Conservation (phyloP, 1,140 invertebrate species). For the Drosophila obscura region DNA sequence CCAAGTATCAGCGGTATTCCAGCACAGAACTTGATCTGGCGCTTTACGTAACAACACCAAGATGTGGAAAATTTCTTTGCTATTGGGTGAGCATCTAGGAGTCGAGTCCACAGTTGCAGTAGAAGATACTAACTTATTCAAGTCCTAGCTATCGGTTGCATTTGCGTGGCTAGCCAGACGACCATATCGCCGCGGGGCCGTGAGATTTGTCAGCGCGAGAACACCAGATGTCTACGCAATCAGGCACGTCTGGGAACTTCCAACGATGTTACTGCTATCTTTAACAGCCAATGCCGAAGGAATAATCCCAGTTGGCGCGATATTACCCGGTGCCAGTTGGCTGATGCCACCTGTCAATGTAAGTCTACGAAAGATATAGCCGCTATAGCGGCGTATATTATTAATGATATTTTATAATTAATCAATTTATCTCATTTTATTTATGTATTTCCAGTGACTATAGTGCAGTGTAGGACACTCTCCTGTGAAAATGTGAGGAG, state of each 20-base stretch:
- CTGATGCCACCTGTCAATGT: slow-evolving; percentile 43
- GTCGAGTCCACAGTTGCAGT: no score
- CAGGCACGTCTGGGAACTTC: slow-evolving; percentile 18
- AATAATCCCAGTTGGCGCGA: slow-evolving; percentile 16
- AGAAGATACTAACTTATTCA: neutral
- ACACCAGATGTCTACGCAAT: slow-evolving; percentile 3
- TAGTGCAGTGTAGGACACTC: no score
- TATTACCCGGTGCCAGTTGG: slow-evolving; percentile 50
- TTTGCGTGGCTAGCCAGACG: slow-evolving; percentile 40
- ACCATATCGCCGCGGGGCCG: neutral
- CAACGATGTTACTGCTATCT: slow-evolving; percentile 28
- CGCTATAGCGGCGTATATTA: no score
- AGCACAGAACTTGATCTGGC: slow-evolving; percentile 16
- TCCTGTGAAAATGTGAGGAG: no score
- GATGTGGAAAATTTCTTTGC: slow-evolving; percentile 50
- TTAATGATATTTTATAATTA: no score
- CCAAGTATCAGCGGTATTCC: neutral
- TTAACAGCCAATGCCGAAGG: slow-evolving; percentile 37
- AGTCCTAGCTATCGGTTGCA: slow-evolving; percentile 33
- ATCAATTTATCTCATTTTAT: neutral
- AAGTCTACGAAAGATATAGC: slow-evolving; percentile 16
- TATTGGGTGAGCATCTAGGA: slow-evolving; percentile 47
- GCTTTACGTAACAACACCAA: slow-evolving; percentile 14
- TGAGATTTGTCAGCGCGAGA: slow-evolving; percentile 13
- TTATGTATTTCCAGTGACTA: no score